These are phyloP conservation scores for Erythrocebus patas DNA, from an alignment of 2,113 vertebrate species.

Conservation along the genomic window DNA sequence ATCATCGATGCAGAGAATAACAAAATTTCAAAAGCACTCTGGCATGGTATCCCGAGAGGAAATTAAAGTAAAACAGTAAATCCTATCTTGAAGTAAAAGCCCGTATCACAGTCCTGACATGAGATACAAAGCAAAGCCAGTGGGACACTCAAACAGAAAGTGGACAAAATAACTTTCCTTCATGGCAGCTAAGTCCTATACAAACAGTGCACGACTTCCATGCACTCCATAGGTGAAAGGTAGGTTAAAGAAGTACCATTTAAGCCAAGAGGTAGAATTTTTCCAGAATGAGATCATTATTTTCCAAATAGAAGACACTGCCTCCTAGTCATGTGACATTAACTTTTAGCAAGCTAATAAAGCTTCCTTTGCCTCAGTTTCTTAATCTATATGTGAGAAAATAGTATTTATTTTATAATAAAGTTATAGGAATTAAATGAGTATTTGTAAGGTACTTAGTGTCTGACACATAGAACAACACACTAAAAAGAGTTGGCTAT, in stretches of 20 bases:
- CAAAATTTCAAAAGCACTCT: conserved; percentile 66
- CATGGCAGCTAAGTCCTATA: background rate
- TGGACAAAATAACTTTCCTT: background rate
- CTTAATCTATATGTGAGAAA: background rate
- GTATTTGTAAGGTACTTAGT: background rate
- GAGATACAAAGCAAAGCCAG: background rate
- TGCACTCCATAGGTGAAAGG: background rate
- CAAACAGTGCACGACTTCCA: no score
- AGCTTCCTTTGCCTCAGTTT: background rate
- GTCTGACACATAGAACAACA: background rate
- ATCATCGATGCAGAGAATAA: conserved; percentile 66
- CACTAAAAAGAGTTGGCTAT: background rate
- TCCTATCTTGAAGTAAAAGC: background rate
- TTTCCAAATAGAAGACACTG: background rate
- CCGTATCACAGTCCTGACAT: background rate
- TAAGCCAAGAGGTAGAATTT: background rate
- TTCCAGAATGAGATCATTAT: background rate
- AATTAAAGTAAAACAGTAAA: conserved; percentile 64
- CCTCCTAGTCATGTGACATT: background rate
- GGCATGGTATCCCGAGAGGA: conserved; percentile 19
- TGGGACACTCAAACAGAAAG: background rate
- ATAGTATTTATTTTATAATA: background rate
- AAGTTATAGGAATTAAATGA: background rate
- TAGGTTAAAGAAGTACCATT: background rate
- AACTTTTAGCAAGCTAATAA: background rate